Conservation (phyloP, 2,113 vertebrate species). For the Tachuris rubrigastra region DNA sequence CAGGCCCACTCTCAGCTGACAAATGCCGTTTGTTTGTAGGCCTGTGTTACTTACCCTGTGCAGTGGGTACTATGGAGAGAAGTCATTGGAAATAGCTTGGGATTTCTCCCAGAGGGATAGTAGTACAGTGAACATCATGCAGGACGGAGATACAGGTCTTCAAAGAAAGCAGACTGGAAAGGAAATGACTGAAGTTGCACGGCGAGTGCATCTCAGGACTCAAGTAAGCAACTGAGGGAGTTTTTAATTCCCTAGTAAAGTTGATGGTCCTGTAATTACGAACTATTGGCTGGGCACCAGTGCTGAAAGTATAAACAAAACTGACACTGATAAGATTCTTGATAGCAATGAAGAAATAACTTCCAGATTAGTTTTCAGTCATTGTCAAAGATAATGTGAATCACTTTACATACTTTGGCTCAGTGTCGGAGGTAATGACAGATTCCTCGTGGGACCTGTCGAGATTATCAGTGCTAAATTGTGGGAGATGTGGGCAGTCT, state of each 20-base stretch:
- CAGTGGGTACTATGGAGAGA: background rate
- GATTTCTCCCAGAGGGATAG: background rate
- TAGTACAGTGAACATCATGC: too few species aligned
- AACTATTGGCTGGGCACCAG: background rate
- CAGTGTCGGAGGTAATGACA: background rate
- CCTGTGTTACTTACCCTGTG: background rate
- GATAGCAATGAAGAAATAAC: background rate
- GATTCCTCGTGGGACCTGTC: background rate
- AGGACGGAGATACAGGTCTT: background rate
- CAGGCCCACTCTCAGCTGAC: accelerated
- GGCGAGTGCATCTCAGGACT: background rate
- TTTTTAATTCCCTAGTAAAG: background rate
- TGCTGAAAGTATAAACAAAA: background rate
- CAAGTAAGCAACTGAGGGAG: background rate
- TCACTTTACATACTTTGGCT: background rate
- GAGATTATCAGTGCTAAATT: background rate
- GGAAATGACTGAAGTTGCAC: background rate
- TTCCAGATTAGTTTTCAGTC: background rate
- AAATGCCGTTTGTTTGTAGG: accelerated
- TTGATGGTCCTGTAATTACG: background rate
- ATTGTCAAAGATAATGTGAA: background rate
- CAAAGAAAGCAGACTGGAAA: background rate
- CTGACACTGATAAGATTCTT: background rate
- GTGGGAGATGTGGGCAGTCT: background rate
- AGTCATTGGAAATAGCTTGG: background rate